phyloP scores from a whole-genome alignment of 2,797 vertebrate genomes.

The Champsocephalus esox region DNA sequence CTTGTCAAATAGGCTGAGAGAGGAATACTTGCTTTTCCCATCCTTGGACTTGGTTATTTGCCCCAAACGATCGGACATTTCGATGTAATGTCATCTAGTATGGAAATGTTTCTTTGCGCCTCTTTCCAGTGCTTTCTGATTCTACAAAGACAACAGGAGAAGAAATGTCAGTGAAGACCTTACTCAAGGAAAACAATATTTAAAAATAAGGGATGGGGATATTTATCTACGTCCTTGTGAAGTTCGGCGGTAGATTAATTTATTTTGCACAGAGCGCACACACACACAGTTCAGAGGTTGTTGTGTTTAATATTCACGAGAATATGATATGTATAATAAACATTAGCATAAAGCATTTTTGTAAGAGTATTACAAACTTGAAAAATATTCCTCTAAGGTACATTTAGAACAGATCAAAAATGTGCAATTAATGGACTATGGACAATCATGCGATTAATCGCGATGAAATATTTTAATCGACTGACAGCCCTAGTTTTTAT shows the following conservation, averaged over 20 bases:
- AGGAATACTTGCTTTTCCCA: slow-evolving; percentile 99
- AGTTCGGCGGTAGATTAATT: neutral
- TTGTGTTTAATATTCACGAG: no score
- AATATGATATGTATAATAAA: no score
- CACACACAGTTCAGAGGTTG: no score
- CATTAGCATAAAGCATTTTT: no score
- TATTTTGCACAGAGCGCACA: neutral
- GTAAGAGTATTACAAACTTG: no score
- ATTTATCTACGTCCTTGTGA: neutral
- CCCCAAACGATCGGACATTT: slow-evolving; percentile 99
- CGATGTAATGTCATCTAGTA: slow-evolving; percentile 99
- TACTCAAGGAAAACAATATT: neutral
- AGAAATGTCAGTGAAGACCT: slow-evolving; percentile 4
- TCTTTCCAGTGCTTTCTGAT: slow-evolving; percentile 91
- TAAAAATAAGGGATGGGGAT: neutral
- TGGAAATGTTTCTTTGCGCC: slow-evolving; percentile 98
- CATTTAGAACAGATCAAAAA: no score
- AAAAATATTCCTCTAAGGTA: no score
- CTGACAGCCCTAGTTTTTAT: neutral
- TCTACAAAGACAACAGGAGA: slow-evolving; percentile 76
- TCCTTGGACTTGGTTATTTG: slow-evolving; percentile 99
- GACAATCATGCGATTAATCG: no score
- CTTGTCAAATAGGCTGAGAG: slow-evolving; percentile 99
- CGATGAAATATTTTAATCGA: no score
- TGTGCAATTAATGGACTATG: no score